Evolutionary conservation across 2,888 invertebrate genomes (phyloP).

Genomic region (Anagyrus pseudococci): DNA sequence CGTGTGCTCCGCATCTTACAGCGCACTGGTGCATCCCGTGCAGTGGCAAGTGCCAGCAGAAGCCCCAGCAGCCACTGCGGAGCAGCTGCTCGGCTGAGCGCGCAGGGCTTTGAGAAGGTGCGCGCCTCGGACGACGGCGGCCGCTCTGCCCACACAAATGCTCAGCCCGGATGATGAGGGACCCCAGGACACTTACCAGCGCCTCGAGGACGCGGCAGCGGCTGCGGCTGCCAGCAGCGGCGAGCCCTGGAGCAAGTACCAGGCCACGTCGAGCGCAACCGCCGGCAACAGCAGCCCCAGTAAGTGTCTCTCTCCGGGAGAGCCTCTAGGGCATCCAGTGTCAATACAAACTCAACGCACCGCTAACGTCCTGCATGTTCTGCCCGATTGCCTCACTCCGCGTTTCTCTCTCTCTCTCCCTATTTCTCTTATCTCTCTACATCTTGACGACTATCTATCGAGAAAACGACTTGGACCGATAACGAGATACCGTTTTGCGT

Average conservation of each 20-base stretch:
- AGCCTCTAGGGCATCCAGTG: too few species aligned
- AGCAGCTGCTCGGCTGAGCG: neutral
- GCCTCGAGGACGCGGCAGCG: slow-evolving; percentile 18
- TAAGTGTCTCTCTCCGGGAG: neutral
- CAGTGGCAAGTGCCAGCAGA: too few species aligned
- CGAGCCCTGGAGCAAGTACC: slow-evolving; percentile 23
- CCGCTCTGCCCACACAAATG: slow-evolving; percentile 23
- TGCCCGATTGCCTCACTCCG: neutral
- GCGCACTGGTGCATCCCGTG: too few species aligned
- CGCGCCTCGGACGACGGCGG: too few species aligned
- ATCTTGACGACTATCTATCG: slow-evolving; percentile 1
- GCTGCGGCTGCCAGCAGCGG: neutral
- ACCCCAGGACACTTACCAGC: slow-evolving; percentile 18
- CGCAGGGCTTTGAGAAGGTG: neutral
- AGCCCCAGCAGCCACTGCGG: too few species aligned
- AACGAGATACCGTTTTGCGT: slow-evolving; percentile 31
- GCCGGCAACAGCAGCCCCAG: slow-evolving; percentile 14
- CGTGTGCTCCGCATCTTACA: too few species aligned
- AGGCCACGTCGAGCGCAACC: neutral
- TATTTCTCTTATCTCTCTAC: neutral
- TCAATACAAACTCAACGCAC: neutral
- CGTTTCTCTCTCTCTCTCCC: neutral
- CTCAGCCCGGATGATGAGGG: slow-evolving; percentile 18
- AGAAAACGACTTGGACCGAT: slow-evolving; percentile 5
- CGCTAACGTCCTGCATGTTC: neutral